These are phyloP conservation scores for Serinus canaria DNA, from an alignment of 2,113 vertebrate species.

Conservation along the genomic window DNA sequence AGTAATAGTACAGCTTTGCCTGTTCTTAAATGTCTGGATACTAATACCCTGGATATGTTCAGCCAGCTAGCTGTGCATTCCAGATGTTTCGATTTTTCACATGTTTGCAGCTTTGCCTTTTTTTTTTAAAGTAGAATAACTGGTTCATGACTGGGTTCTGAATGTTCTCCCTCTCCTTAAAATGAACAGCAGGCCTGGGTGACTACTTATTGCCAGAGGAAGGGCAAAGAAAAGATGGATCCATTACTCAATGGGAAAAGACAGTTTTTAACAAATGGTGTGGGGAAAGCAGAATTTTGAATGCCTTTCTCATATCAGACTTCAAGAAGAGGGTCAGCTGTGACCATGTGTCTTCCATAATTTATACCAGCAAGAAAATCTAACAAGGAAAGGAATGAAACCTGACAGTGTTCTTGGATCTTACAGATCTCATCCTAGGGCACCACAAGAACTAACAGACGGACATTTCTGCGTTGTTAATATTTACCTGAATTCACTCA, in stretches of 20 bases:
- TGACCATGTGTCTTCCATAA: not conserved
- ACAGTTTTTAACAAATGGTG: not conserved
- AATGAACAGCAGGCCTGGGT: not conserved
- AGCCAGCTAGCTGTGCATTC: not conserved
- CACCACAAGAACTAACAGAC: not conserved
- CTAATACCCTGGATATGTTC: not conserved
- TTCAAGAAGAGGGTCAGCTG: not conserved
- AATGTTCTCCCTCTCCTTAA: not conserved
- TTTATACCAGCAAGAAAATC: not conserved
- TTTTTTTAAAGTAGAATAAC: not conserved
- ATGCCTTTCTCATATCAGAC: not conserved
- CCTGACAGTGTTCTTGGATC: not conserved
- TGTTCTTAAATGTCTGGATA: not conserved
- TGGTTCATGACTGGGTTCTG: not conserved
- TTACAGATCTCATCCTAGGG: not conserved
- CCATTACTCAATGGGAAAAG: not conserved
- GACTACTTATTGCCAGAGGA: not conserved
- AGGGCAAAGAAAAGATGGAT: not conserved
- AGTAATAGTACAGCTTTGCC: not conserved
- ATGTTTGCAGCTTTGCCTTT: not conserved
- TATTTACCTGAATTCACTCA: not conserved
- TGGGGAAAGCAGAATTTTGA: not conserved
- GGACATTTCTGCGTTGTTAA: not conserved
- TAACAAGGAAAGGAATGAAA: not conserved
- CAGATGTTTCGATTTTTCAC: not conserved